Conservation (phyloP, 2,888 invertebrate genomes). For the Drosophila monieri region DNA sequence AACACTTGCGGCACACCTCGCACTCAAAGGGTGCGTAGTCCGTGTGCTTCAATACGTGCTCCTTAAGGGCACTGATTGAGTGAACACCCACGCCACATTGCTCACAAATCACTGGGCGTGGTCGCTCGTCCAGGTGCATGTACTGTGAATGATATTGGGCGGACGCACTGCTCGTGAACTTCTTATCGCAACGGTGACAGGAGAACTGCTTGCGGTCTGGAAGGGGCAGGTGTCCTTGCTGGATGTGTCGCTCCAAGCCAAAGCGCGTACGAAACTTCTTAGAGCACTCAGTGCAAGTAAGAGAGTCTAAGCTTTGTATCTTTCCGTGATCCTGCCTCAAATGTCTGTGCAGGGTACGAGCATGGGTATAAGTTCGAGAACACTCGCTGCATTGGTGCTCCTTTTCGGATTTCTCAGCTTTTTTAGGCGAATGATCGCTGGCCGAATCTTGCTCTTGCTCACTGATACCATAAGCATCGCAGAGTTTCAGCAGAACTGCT, state of each 20-base stretch:
- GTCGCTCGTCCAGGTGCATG: constrained; percentile 80
- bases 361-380: constrained; percentile 41
- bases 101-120: constrained; percentile 84
- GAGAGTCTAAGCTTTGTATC: neutral
- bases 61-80: constrained; percentile 84
- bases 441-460: constrained; percentile 4
- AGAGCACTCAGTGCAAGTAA: constrained; percentile 51
- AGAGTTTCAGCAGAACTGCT: constrained; percentile 38
- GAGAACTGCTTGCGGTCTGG: constrained; percentile 52
- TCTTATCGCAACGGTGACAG: constrained; percentile 80
- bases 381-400: constrained; percentile 52
- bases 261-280: constrained; percentile 54
- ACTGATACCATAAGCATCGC: constrained; percentile 41
- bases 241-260: constrained; percentile 54
- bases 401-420: constrained; percentile 2
- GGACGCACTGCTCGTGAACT: constrained; percentile 69
- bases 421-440: neutral
- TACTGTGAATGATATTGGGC: constrained; percentile 76
- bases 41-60: constrained; percentile 84
- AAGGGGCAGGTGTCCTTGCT: constrained; percentile 66
- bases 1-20: constrained; percentile 83
- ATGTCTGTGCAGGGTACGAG: constrained; percentile 55
- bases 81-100: constrained; percentile 84
- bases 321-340: constrained; percentile 54
- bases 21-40: constrained; percentile 85